Conservation (phyloP, 2,888 invertebrate species). For the Zeuzera pyrina region DNA sequence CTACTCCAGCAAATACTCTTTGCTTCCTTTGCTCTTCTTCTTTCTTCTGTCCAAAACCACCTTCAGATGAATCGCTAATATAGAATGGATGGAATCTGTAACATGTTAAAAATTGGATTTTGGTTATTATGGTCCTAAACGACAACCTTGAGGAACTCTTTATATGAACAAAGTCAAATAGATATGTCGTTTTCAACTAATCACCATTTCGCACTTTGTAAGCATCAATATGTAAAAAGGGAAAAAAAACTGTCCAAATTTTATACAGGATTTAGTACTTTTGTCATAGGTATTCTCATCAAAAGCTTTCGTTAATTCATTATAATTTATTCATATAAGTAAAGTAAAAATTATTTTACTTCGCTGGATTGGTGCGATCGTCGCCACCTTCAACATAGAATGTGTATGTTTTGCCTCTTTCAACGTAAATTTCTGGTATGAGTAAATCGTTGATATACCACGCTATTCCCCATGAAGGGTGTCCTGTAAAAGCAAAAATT, state of each 20-base stretch:
- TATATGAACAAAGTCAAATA: too few species aligned
- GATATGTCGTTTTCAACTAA: too few species aligned
- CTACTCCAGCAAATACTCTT: conserved; percentile 86
- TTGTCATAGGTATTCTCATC: not conserved
- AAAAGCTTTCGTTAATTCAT: not conserved
- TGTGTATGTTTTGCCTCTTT: conserved; percentile 88
- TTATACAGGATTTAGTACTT: too few species aligned
- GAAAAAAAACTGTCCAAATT: too few species aligned
- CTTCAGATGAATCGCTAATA: conserved; percentile 89
- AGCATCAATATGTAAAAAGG: too few species aligned
- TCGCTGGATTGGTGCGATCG: conserved; percentile 84
- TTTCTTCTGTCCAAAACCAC: conserved; percentile 87
- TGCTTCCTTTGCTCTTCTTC: conserved; percentile 80
- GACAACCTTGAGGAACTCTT: too few species aligned
- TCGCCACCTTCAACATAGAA: conserved; percentile 90
- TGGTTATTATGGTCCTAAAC: not conserved
- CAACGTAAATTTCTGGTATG: conserved; percentile 91
- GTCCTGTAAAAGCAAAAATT: too few species aligned
- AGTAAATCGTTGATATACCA: conserved; percentile 94
- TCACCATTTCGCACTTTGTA: too few species aligned
- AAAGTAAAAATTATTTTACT: conserved; percentile 39
- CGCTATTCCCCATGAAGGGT: conserved; percentile 90
- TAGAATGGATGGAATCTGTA: conserved; percentile 90
- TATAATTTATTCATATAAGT: not conserved
- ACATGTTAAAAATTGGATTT: not conserved